Evolutionary conservation across 2,797 vertebrate genomes (phyloP).

Genomic region (Acrocephalus scirpaceus): DNA sequence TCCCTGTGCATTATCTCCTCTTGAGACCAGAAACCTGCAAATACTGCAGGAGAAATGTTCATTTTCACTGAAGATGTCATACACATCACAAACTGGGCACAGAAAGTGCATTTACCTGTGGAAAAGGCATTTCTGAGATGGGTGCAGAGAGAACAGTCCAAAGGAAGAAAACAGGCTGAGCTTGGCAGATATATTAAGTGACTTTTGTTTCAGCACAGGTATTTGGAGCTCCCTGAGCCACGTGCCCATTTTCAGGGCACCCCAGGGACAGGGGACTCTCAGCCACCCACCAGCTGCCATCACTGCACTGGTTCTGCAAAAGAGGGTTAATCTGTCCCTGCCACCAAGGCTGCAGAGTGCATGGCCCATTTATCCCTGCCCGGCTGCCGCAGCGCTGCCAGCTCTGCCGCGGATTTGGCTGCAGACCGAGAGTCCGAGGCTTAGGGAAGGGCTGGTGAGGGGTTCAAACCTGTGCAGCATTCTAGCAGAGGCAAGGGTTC

Average conservation of each 20-base stretch:
- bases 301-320: background rate
- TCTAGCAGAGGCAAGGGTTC: background rate
- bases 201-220: background rate
- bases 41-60: background rate
- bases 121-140: background rate
- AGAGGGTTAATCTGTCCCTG: slow-evolving; percentile 61
- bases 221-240: background rate
- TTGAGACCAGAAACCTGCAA: background rate
- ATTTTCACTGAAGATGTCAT: background rate
- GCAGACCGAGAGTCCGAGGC: background rate
- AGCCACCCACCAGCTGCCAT: background rate
- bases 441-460: background rate
- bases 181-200: background rate
- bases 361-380: slow-evolving; percentile 50
- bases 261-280: background rate
- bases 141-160: background rate
- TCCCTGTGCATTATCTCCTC: background rate
- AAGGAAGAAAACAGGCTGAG: background rate
- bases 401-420: background rate
- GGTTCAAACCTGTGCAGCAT: background rate
- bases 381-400: background rate
- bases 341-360: background rate
- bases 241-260: background rate
- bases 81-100: background rate
- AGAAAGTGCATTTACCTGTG: background rate